These are phyloP conservation scores for Tachina lurida DNA, from an alignment of 2,888 invertebrate genomes.

Conservation along the genomic window DNA sequence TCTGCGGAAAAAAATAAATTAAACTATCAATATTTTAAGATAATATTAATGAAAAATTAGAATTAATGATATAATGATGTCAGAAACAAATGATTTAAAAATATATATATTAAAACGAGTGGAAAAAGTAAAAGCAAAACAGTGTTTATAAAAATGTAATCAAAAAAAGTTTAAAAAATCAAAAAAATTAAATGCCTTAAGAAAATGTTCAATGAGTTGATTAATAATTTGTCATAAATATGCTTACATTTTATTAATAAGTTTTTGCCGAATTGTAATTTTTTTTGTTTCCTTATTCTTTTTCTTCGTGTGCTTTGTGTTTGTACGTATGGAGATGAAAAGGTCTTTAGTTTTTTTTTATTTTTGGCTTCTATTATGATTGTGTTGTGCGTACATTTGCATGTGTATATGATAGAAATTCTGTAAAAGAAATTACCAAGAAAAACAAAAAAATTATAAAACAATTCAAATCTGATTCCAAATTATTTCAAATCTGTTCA, in stretches of 20 bases:
- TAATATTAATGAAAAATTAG: neutral
- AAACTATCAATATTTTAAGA: conserved; percentile 26
- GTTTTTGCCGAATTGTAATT: conserved; percentile 8
- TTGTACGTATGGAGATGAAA: conserved; percentile 31
- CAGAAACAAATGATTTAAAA: conserved; percentile 5
- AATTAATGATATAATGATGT: neutral
- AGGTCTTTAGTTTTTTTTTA: conserved; percentile 24
- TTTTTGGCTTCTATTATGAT: conserved; percentile 32
- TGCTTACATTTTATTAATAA: neutral
- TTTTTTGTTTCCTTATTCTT: conserved; percentile 34
- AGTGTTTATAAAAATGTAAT: conserved; percentile 5
- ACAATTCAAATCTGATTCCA: conserved; percentile 6
- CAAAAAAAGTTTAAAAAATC: neutral
- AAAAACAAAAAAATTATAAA: conserved; percentile 2
- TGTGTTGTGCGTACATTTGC: conserved; percentile 9
- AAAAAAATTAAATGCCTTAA: neutral
- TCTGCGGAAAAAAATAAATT: conserved; percentile 41
- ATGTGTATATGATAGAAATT: conserved; percentile 20
- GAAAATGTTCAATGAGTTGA: neutral
- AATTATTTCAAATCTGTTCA: conserved; percentile 46
- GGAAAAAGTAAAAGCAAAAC: neutral
- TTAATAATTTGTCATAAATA: neutral
- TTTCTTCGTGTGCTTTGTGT: conserved; percentile 23
- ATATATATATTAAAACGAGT: neutral
- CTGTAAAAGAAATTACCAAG: conserved; percentile 34